Percentiles rank a stretch among this genome's conserved stretches.
phyloP scores from a whole-genome alignment of 1,140 invertebrate genomes.

The Rhagoletis pomonella region DNA sequence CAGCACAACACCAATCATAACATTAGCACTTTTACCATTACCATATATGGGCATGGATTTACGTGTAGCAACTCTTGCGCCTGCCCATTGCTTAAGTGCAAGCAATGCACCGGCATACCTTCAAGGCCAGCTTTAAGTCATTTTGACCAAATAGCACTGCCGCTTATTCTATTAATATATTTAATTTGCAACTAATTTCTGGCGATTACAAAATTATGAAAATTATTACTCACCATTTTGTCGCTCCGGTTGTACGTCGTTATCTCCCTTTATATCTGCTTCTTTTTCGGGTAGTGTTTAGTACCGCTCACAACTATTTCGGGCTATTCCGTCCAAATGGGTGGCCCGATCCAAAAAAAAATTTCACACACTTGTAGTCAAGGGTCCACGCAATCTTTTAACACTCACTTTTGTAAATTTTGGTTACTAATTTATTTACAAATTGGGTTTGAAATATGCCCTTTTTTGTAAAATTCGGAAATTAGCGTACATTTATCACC shows the following conservation, averaged over 20 bases:
- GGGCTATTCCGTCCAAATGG: too few relatives aligned
- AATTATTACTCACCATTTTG: constrained; percentile 49
- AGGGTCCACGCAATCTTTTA: too few relatives aligned
- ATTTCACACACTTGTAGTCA: too few relatives aligned
- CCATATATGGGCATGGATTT: constrained; percentile 47
- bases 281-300: too few relatives aligned
- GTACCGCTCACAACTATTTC: too few relatives aligned
- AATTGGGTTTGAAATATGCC: too few relatives aligned
- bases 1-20: constrained; percentile 12
- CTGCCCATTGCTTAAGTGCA: constrained; percentile 23
- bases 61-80: constrained; percentile 21
- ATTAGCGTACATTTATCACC: too few relatives aligned
- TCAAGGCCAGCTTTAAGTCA: constrained; percentile 9
- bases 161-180: not conserved
- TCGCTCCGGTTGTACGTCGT: constrained; percentile 28
- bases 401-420: too few relatives aligned
- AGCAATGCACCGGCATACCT: constrained; percentile 30
- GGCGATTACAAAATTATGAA: constrained; percentile 22
- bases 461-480: too few relatives aligned
- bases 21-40: constrained; percentile 5
- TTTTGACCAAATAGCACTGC: not conserved
- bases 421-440: too few relatives aligned
- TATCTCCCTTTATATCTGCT: constrained; percentile 47
- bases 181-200: not conserved
- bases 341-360: too few relatives aligned